Percentiles rank a stretch among this genome's conserved stretches.
phyloP scores from a whole-genome alignment of 2,113 vertebrate species.

The Spea bombifrons region DNA sequence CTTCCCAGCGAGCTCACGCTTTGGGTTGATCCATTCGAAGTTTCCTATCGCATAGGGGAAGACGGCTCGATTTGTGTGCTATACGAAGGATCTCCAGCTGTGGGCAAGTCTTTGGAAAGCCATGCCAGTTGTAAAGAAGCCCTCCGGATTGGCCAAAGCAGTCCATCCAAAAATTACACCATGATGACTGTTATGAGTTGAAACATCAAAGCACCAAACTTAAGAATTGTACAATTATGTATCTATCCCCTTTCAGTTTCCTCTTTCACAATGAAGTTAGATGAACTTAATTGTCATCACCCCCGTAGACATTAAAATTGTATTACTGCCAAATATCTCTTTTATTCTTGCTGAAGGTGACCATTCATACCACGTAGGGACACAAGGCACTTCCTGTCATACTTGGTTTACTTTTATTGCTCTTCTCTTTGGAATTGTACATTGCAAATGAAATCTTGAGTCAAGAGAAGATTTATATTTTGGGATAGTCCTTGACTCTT shows the following conservation, averaged over 20 bases:
- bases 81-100: conserved; percentile 60
- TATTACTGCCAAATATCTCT: conserved; percentile 57
- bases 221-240: conserved; percentile 50
- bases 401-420: background rate
- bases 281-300: conserved; percentile 50
- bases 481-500: conserved; percentile 58
- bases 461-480: conserved; percentile 65
- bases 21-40: conserved; percentile 74
- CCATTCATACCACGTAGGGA: conserved; percentile 46
- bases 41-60: conserved; percentile 74
- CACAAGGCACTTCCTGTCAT: conserved; percentile 17
- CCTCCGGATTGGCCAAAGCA: conserved; percentile 61
- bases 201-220: conserved; percentile 33
- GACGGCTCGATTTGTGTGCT: conserved; percentile 73
- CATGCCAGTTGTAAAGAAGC: conserved; percentile 63
- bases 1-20: conserved; percentile 72
- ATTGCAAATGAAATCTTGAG: conserved; percentile 68
- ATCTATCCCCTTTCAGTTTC: conserved; percentile 49
- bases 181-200: conserved; percentile 71
- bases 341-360: conserved; percentile 59
- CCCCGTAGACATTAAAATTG: conserved; percentile 50
- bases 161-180: conserved; percentile 63
- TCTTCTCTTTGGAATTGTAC: conserved; percentile 47
- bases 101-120: conserved; percentile 52
- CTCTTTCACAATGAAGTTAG: conserved; percentile 39